These are phyloP conservation scores for Microchrysa polita DNA, from an alignment of 2,888 invertebrate genomes.

Conservation along the genomic window DNA sequence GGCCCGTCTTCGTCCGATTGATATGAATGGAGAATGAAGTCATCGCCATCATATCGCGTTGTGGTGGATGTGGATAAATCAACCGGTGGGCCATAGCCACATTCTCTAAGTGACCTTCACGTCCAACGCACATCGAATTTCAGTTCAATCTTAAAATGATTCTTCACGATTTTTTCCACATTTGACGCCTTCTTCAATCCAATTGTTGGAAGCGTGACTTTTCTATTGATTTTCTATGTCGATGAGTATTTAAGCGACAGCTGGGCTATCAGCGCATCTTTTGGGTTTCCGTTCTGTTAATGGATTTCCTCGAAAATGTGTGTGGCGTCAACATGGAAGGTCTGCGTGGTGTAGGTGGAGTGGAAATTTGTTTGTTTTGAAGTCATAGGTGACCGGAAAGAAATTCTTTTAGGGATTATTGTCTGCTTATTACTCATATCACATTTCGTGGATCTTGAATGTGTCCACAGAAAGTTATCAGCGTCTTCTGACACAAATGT, in stretches of 20 bases:
- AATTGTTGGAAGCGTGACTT: slow-evolving; percentile 27
- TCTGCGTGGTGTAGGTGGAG: no score
- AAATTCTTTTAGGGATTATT: no score
- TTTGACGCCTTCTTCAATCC: not conserved
- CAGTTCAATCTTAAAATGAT: not conserved
- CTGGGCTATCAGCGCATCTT: not conserved
- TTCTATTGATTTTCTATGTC: slow-evolving; percentile 32
- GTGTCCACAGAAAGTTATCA: no score
- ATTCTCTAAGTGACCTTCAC: slow-evolving; percentile 22
- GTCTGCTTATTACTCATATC: no score
- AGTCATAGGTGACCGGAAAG: no score
- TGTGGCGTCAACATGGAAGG: no score
- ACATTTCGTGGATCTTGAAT: no score
- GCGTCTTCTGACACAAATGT: no score
- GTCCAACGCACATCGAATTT: not conserved
- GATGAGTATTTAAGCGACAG: not conserved
- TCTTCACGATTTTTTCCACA: not conserved
- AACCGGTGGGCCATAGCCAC: slow-evolving; percentile 19
- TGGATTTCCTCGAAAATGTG: not conserved
- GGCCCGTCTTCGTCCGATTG: not conserved
- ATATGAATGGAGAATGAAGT: slow-evolving; percentile 19
- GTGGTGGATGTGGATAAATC: no score
- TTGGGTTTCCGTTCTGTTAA: slow-evolving; percentile 14
- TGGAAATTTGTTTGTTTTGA: no score
- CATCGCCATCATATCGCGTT: slow-evolving; percentile 31